Base-by-base conservation (phyloP, 2,797 vertebrate species). In the Platalea minor region DNA sequence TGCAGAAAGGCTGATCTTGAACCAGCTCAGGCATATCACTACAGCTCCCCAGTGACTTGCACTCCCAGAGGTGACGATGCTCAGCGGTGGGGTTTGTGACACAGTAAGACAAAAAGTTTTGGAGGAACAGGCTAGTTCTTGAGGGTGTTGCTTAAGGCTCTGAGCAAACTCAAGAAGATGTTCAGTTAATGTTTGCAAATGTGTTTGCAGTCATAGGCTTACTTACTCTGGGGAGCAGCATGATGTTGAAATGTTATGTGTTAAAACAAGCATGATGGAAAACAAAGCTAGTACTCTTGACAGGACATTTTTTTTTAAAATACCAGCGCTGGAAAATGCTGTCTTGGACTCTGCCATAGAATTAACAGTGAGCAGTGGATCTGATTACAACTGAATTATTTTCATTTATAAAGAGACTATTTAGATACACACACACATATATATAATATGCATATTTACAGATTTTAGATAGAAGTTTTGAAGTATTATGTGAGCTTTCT, bases 291-390 rank as follows among this genome's bases (percentile, higher is more conserved):
- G 39, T 67, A 46, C 25, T 67, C 17, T 48, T 91, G 74, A 63
- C 68, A 80, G n/a, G 23, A 45, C 17, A 15, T 85, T 87, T 73
- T n/a, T 60, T 90, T 91, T 90, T 53, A 53, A 93, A 94, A 87
- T 50, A 9, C 41, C 33, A 43, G 33, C n/a, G 84, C 76, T 75
- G 50, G 59, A 94, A 86, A 80, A 78, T 65, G 14, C 41, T 78
- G 16, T 69, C 45, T 75, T 82, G 57, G 61, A 46, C 73, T 92
- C 53, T 29, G 28, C 6, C 29, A 28, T n/a, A 46, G 76, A 77
- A 64, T 83, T 90, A 79, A 46, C 51, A 82, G 53, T 51, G 59
- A 77, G 33, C 46, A 72, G 14, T 77, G 14, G 41, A 28, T 78
- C 59, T 68, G 37, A 74, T 77, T 95, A n/a, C 28, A 85, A 50